Evolutionary conservation across 2,113 vertebrate genomes (phyloP).

Genomic region (Rattus rattus): DNA sequence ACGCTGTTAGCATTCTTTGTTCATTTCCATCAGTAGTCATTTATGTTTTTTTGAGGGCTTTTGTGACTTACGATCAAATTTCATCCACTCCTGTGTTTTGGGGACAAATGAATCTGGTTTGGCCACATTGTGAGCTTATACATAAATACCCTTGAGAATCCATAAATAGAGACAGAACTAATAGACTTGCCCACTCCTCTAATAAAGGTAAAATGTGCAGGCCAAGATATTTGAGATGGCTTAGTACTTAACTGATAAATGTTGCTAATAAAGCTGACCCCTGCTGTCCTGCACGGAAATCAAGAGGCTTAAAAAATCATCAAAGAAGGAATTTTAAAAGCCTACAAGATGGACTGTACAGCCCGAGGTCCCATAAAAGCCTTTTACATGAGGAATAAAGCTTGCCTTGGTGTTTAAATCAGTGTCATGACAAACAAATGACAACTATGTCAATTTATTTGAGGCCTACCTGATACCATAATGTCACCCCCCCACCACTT

Average conservation of each 20-base stretch:
- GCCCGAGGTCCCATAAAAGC: slow-evolving; percentile 42
- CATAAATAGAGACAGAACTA: slow-evolving; percentile 45
- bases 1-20: background rate
- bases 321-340: slow-evolving; percentile 56
- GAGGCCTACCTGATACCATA: background rate
- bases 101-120: slow-evolving; percentile 42
- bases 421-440: slow-evolving; percentile 18
- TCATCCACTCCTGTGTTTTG: slow-evolving; percentile 42
- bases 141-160: slow-evolving; percentile 52
- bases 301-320: slow-evolving; percentile 36
- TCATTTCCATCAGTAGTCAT: slow-evolving; percentile 45
- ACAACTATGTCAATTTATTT: background rate
- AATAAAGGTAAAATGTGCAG: slow-evolving; percentile 39
- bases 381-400: slow-evolving; percentile 17
- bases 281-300: slow-evolving; percentile 41
- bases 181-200: slow-evolving; percentile 28
- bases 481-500: background rate
- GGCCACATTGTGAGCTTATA: slow-evolving; percentile 31
- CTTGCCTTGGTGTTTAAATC: slow-evolving; percentile 59
- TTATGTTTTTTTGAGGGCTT: slow-evolving; percentile 56
- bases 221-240: slow-evolving; percentile 13
- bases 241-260: slow-evolving; percentile 58
- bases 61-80: slow-evolving; percentile 51
- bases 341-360: slow-evolving; percentile 19
- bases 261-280: slow-evolving; percentile 13